phyloP scores from a whole-genome alignment of 1,140 invertebrate species.

The Philaenus spumarius region DNA sequence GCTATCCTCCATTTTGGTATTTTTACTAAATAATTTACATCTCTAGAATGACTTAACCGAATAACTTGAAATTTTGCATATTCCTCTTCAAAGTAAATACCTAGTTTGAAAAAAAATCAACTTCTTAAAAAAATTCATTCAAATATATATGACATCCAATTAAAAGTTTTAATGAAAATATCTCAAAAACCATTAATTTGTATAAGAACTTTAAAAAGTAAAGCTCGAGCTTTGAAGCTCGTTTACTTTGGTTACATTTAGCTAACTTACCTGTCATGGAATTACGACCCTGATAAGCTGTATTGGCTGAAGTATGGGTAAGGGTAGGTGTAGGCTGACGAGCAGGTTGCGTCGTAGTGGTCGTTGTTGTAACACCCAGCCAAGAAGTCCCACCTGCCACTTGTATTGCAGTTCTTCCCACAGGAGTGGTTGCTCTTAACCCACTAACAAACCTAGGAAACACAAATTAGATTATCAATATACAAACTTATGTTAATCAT shows the following conservation, averaged over 20 bases:
- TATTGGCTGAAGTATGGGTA: not conserved
- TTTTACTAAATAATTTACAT: too few species aligned
- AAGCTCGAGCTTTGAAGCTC: too few species aligned
- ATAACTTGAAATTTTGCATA: not conserved
- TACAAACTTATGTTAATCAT: too few species aligned
- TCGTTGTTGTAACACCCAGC: not conserved
- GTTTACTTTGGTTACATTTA: too few species aligned
- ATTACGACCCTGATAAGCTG: not conserved
- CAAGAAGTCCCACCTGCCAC: slow-evolving; percentile 9
- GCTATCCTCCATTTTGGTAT: not conserved
- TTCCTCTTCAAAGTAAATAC: too few species aligned
- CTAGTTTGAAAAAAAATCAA: too few species aligned
- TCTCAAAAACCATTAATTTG: too few species aligned
- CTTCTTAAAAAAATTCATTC: not conserved
- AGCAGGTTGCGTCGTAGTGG: not conserved
- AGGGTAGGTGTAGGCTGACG: not conserved
- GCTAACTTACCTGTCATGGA: not conserved
- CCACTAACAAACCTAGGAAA: too few species aligned
- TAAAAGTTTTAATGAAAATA: too few species aligned
- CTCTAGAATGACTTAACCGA: too few species aligned
- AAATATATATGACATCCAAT: not conserved
- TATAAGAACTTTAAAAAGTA: not conserved
- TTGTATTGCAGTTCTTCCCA: not conserved
- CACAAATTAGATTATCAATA: too few species aligned
- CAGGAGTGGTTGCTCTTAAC: not conserved